These are phyloP conservation scores for Psix sp. DNA, from an alignment of 1,140 invertebrate genomes.

Conservation along the genomic window DNA sequence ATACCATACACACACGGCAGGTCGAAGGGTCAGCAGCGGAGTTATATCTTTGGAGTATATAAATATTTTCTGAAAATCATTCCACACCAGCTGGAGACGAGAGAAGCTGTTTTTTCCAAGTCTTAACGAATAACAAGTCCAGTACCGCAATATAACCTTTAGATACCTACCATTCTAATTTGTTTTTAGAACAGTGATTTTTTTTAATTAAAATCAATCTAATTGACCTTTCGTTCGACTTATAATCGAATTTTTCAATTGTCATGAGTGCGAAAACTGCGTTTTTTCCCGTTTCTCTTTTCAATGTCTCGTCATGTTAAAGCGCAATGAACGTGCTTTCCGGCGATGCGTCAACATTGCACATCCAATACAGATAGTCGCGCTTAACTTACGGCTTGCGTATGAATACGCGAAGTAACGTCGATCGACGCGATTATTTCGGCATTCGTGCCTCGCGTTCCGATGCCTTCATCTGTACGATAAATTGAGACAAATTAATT, in stretches of 20 bases:
- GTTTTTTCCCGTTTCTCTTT: neutral
- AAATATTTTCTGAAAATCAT: slow-evolving; percentile 58
- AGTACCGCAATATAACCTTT: neutral
- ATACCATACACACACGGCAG: slow-evolving; percentile 42
- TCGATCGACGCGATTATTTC: slow-evolving; percentile 60
- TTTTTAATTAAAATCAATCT: slow-evolving; percentile 22
- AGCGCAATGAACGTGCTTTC: slow-evolving; percentile 54
- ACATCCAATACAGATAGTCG: slow-evolving; percentile 37
- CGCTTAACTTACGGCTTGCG: slow-evolving; percentile 48
- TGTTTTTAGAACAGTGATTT: neutral
- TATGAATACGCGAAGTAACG: slow-evolving; percentile 51
- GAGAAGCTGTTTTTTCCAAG: slow-evolving; percentile 40
- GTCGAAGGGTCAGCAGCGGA: slow-evolving; percentile 52
- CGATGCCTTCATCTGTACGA: slow-evolving; percentile 31
- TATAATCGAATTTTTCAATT: slow-evolving; percentile 30
- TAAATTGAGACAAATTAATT: slow-evolving; percentile 53
- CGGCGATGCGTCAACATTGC: slow-evolving; percentile 36
- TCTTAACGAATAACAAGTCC: slow-evolving; percentile 17
- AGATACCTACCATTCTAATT: slow-evolving; percentile 9
- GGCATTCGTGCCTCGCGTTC: slow-evolving; percentile 48
- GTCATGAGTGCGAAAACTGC: neutral
- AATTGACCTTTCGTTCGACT: slow-evolving; percentile 5
- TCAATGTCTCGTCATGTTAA: neutral
- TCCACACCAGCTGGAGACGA: slow-evolving; percentile 41
- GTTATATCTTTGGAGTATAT: slow-evolving; percentile 54